Evolutionary conservation across 2,113 vertebrate genomes (phyloP).

Genomic region (Tenrec ecaudatus): DNA sequence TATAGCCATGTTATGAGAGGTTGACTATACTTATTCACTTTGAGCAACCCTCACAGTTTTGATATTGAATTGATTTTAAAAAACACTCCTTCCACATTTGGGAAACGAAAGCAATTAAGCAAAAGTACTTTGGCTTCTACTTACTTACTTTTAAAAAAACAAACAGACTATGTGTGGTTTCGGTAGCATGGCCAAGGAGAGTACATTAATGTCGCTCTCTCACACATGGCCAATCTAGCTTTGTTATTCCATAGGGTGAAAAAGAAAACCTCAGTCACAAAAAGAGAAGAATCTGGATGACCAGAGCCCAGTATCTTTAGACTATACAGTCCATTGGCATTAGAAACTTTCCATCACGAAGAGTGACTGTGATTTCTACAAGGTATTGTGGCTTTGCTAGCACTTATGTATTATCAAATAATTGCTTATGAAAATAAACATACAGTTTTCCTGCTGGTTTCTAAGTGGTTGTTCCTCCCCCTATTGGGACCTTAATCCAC

Average conservation of each 20-base stretch:
- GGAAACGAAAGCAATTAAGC: constrained; percentile 19
- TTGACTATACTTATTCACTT: constrained; percentile 24
- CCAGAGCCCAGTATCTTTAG: neutral
- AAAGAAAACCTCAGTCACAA: neutral
- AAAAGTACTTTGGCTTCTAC: constrained; percentile 7
- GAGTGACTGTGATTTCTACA: neutral
- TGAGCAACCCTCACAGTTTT: constrained; percentile 20
- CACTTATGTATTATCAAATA: neutral
- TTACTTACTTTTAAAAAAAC: neutral
- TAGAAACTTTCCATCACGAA: neutral
- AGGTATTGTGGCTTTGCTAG: neutral
- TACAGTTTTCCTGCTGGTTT: constrained; percentile 8
- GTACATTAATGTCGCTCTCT: neutral
- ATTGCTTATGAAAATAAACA: constrained; percentile 61
- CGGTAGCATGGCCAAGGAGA: neutral
- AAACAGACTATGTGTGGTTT: neutral
- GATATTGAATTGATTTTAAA: neutral
- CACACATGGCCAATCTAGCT: neutral
- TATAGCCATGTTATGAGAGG: neutral
- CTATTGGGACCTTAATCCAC: neutral
- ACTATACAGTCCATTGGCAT: neutral
- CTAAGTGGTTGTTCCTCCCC: neutral
- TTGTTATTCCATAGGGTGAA: neutral
- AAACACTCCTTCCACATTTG: neutral
- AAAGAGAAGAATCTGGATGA: neutral